Evolutionary conservation across 2,113 vertebrate species (phyloP).

Genomic region (Callaeas wilsoni): DNA sequence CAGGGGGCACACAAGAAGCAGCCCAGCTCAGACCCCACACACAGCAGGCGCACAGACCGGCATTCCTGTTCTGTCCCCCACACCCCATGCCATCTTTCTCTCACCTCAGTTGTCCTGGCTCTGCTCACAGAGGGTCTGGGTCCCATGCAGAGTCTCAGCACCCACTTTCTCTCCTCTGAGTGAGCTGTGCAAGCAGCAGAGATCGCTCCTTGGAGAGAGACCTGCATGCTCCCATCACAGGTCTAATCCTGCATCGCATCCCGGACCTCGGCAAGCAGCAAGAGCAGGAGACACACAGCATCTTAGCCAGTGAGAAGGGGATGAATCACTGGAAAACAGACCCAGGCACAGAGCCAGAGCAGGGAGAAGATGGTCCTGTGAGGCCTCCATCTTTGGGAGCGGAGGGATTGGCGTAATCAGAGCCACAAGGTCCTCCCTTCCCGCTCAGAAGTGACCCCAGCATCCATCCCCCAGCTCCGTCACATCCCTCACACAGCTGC

Average conservation of each 20-base stretch:
- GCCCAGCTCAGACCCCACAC: not conserved
- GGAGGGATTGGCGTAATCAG: not conserved
- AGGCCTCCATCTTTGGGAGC: not conserved
- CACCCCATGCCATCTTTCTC: not conserved
- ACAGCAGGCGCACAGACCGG: fast-evolving
- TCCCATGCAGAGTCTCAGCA: not conserved
- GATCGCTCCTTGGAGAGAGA: not conserved
- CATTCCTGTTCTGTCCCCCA: not conserved
- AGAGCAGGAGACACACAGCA: not conserved
- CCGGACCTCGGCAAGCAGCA: not conserved
- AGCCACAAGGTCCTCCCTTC: not conserved
- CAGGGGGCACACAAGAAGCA: fast-evolving
- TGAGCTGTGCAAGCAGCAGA: not conserved
- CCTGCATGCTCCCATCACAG: not conserved
- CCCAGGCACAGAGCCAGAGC: slow-evolving; percentile 4
- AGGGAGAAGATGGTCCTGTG: not conserved
- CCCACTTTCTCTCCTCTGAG: not conserved
- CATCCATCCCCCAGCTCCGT: fast-evolving
- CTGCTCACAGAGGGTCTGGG: not conserved
- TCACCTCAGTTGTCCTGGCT: not conserved
- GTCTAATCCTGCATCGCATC: not conserved
- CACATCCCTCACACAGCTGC: not conserved
- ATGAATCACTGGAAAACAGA: slow-evolving; percentile 47
- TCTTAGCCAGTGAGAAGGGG: not conserved
- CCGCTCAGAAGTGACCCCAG: not conserved